A percentile compares a stretch with the other conserved stretches of the same genome.
Conservation (phyloP, 2,888 invertebrate genomes). For the Reticulitermes lucifugus region DNA sequence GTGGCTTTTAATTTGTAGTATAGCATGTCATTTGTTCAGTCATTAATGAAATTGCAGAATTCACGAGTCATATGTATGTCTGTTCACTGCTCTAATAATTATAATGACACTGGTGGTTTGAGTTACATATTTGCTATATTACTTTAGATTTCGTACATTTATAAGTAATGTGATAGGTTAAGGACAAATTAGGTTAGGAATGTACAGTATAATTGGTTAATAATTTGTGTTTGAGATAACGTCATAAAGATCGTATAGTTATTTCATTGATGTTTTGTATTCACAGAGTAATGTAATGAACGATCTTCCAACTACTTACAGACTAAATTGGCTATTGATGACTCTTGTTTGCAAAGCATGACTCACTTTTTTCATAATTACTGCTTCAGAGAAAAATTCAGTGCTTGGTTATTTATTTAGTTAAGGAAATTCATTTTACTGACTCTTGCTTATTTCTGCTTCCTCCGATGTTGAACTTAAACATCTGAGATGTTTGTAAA, state of each 20-base stretch:
- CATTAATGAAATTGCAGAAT: neutral
- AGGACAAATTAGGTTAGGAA: constrained; percentile 7
- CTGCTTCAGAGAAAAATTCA: too few species aligned
- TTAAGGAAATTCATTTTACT: too few species aligned
- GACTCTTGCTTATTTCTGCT: too few species aligned
- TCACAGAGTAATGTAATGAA: too few species aligned
- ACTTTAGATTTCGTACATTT: neutral
- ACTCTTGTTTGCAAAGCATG: neutral
- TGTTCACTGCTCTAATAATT: neutral
- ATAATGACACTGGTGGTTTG: neutral
- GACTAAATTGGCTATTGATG: too few species aligned
- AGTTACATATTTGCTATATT: neutral
- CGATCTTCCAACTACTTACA: too few species aligned
- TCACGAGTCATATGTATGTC: neutral
- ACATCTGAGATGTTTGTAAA: too few species aligned
- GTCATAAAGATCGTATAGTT: neutral
- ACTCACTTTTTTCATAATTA: neutral
- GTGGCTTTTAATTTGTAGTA: constrained; percentile 16
- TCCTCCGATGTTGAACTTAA: too few species aligned
- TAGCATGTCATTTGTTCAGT: neutral
- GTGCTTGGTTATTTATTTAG: too few species aligned
- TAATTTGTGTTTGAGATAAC: neutral
- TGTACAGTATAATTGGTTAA: neutral
- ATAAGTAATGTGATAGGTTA: neutral
- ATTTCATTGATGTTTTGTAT: neutral